These are phyloP conservation scores for Serranus cabrilla DNA, from an alignment of 2,797 vertebrate species.

Conservation along the genomic window DNA sequence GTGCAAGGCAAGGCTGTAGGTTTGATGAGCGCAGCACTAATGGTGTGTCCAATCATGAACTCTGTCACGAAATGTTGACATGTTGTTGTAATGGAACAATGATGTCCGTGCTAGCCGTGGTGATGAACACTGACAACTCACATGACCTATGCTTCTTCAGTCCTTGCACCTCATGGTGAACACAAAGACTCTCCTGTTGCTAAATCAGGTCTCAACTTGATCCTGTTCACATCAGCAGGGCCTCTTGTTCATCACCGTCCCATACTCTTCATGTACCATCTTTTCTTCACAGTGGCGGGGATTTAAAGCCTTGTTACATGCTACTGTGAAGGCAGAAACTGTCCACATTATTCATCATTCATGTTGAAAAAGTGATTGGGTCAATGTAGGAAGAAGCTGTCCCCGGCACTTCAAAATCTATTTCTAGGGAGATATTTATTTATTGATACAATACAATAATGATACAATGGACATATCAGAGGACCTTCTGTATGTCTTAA, in stretches of 20 bases:
- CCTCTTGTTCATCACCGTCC: slow-evolving; percentile 53
- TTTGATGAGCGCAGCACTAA: slow-evolving; percentile 41
- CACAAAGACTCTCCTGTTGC: slow-evolving; percentile 73
- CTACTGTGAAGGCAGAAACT: slow-evolving; percentile 29
- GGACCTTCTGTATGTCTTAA: too few species aligned
- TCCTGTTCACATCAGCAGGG: slow-evolving; percentile 63
- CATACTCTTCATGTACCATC: slow-evolving; percentile 31
- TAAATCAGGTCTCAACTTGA: slow-evolving; percentile 52
- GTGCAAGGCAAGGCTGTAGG: slow-evolving; percentile 9
- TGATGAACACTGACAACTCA: slow-evolving; percentile 78
- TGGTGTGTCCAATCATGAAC: slow-evolving; percentile 50
- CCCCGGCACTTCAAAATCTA: neutral
- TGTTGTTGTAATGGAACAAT: slow-evolving; percentile 66
- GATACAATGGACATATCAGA: too few species aligned
- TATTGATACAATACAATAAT: too few species aligned
- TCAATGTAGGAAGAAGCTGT: slow-evolving; percentile 29
- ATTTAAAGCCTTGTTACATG: slow-evolving; percentile 38
- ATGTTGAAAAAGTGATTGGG: slow-evolving; percentile 34
- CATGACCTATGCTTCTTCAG: slow-evolving; percentile 68
- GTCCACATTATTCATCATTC: neutral
- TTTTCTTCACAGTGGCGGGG: neutral
- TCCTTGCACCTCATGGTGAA: slow-evolving; percentile 33
- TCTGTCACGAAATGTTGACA: slow-evolving; percentile 65
- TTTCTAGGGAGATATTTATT: too few species aligned
- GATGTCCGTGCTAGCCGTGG: slow-evolving; percentile 30